Base-by-base conservation (phyloP, 2,888 invertebrate species). In the Electrophaes corylata region DNA sequence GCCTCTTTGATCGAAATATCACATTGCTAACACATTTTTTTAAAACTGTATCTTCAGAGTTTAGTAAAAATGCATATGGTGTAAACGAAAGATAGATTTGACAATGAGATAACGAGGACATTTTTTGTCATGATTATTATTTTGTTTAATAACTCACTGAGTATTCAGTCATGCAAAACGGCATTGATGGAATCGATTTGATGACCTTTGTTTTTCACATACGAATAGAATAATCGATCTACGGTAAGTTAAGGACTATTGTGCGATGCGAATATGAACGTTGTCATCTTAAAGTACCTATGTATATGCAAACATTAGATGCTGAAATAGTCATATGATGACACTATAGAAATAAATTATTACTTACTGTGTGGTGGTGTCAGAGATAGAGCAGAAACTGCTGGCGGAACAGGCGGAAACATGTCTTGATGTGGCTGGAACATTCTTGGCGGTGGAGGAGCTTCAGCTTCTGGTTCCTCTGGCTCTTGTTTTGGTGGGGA, bases 361-460 rank as follows among this genome's bases (percentile, higher is more conserved):
- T 48, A 95, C 94, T 95, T 91, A 94, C 95, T 95, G 92, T 97
- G 96, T 57, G 96, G 96, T 73, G 96, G 96, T 69, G 96, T 96
- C 79, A 97, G 91, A 35, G 96, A 94, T 68, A 97, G 89, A 56
- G 96, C 95, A 60, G 95, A 94, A 69, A 95, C 93, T 37, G 95
- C 94, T 14, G 89, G 87, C 46, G 89, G 89, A 90, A 95, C 94
- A 56, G 95, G 95, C 65, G 95, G 95, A 89, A 95, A 96, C 83
- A 94, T 93, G 81, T 95, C 89, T 81, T 94, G 93, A 70, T 93
- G 93, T 68, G 91, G 89, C 69, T 87, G 84, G 80, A 90, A 92
- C 84, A 92, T 89, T 64, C 86, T 84, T 64, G 92, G 95, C 64
- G 93, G 93, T 48, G 92, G 93, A 60, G 91, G 93, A 69, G 79